Evolutionary conservation across 1,140 invertebrate species (phyloP), one percentile per base, ranked within the genome.

Genomic region (Diuraphis noxia): DNA sequence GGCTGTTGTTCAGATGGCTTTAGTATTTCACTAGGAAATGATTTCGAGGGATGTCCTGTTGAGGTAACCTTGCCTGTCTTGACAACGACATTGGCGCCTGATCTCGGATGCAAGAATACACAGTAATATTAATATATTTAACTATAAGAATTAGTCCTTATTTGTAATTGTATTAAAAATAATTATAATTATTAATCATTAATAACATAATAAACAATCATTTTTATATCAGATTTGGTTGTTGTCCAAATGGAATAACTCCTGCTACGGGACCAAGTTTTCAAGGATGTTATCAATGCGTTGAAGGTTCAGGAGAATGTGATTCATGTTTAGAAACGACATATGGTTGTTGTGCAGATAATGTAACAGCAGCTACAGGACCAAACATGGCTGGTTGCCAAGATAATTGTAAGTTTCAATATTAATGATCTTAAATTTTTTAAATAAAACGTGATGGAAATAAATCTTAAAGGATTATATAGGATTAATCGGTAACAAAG

Each of bases 241-340:
- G 98, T 94, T 99, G 98, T 94, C 95, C 96, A 25, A 98, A 99
- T 94, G 97, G 96, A 6, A 96, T 98, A 0, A 98, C 98, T 0
- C 95, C 97, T 10, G 97, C 98, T 0, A 93, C 94, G 79, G 98
- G 97, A 13, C 94, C 95, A 0, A 95, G 97, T 40, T 94, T 95
- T 41, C 94, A 96, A 93, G 98, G 96, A 17, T 99, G 98, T 94
- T 88, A 87, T 36, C 79, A 89, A 41, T 92, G 91, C 36, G 36
- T 25, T 40, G 92, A 92, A 43, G 92, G 92, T 10, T 92, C 92
- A 40, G 92, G 92, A 30, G 92, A 88, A 46, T 87, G 86, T 46
- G 92, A 89, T 49, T 94, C 95, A 3, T 92, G 91, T 77, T 72
- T 56, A 25, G 91, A 92, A 85, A 92, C 91, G 13, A 25, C 17